Evolutionary conservation across 2,888 invertebrate genomes (phyloP).

Genomic region (Incurvaria masculella): DNA sequence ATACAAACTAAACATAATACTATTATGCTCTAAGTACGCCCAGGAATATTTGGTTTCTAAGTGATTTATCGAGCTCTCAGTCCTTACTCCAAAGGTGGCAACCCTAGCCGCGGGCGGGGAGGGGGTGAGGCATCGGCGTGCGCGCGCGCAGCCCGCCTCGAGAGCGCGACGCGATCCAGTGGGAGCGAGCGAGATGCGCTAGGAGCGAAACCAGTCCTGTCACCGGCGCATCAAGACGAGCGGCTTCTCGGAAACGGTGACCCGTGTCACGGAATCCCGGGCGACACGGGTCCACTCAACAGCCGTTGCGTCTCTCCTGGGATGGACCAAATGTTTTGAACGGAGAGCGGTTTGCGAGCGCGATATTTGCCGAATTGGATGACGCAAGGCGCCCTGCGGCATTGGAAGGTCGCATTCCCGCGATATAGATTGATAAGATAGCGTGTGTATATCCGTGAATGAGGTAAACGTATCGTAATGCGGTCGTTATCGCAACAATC

Average conservation of each 20-base stretch:
- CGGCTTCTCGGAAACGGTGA: constrained; percentile 54
- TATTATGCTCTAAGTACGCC: too few species aligned
- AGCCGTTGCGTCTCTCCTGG: too few species aligned
- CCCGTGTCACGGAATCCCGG: constrained; percentile 58
- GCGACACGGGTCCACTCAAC: neutral
- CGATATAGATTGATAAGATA: constrained; percentile 10
- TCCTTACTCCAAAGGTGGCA: neutral
- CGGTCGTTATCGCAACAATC: neutral
- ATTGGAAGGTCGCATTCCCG: constrained; percentile 25
- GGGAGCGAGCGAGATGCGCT: constrained; percentile 37
- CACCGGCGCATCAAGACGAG: constrained; percentile 54
- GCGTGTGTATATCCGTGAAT: neutral
- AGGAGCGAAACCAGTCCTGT: constrained; percentile 55
- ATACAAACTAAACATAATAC: too few species aligned
- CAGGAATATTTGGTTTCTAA: too few species aligned
- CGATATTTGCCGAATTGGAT: too few species aligned
- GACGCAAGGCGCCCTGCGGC: constrained; percentile 27
- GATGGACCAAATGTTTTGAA: too few species aligned
- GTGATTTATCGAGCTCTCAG: too few species aligned
- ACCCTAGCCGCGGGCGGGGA: constrained; percentile 31
- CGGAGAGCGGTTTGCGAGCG: too few species aligned
- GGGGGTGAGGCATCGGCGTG: constrained; percentile 42
- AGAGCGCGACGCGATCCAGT: constrained; percentile 27
- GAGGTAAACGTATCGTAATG: neutral
- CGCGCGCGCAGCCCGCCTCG: constrained; percentile 38